Evolutionary conservation across 2,113 vertebrate species (phyloP), one percentile per base, ranked within the genome.

Genomic region (Campylomormyrus numenius): DNA sequence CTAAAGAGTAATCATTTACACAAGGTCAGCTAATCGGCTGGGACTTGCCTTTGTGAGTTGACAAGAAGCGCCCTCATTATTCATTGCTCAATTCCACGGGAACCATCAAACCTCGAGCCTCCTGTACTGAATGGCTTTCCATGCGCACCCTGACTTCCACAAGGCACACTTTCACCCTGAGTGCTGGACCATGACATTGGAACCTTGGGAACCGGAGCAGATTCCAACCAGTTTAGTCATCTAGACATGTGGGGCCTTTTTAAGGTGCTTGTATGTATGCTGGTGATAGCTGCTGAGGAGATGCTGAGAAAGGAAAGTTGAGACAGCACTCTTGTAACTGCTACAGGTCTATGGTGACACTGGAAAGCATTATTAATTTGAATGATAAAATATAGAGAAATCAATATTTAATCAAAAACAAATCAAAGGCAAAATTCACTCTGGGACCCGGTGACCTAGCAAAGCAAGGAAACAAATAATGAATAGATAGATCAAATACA

Each of bases 351-450:
- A 84, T 80, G 58, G 89, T 92, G 90, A 91, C 90, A 93, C 19
- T 27, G 80, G 80, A 21, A 89, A 93, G 90, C 93, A 94, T 95
- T 95, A 95, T 95, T 95, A 94, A 95, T 92, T 90, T 89, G 66
- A 88, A 91, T 93, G 94, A 90, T 90, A 91, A 94, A 95, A 94
- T 93, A 91, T 92, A 94, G 92, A 93, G 91, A 94, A 95, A 96
- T 95, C 95, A 95, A 96, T 96, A 96, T 95, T 95, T 95, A 95
- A 95, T 96, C 95, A 95, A 93, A 92, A 93, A 92, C 92, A 93
- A 94, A 95, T 94, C 93, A 94, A 94, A 93, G 91, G 91, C 90
- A 93, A 94, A 92, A 88, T 45, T 17, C 35, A 88, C 52, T 42
- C 19, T 42, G 87, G 56, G 17, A 88, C 39, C 49, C 31, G 35